Percentiles rank a stretch among this genome's conserved stretches.
Conservation (phyloP, 2,888 invertebrate genomes). For the Hyposoter dolosus region DNA sequence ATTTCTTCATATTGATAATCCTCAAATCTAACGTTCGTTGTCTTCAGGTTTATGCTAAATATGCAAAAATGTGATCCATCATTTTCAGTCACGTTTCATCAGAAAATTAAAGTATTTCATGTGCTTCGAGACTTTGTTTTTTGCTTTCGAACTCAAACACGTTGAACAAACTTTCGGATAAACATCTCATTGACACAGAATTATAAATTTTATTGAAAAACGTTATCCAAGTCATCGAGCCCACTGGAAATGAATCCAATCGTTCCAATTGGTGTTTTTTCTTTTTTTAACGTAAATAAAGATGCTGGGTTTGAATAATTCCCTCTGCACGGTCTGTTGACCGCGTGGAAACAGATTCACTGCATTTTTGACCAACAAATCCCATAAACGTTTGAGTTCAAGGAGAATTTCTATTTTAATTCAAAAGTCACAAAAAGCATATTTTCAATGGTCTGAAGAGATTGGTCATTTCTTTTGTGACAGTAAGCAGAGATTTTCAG, state of each 20-base stretch:
- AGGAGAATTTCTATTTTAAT: neutral
- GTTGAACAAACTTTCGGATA: neutral
- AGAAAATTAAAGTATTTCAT: neutral
- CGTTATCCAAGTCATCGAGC: neutral
- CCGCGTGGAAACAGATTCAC: neutral
- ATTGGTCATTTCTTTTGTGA: neutral
- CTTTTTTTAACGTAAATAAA: neutral
- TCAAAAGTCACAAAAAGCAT: neutral
- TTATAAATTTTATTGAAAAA: neutral
- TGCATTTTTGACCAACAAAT: neutral
- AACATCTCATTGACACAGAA: neutral
- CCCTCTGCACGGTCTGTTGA: neutral
- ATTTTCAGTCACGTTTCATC: neutral
- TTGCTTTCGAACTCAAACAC: neutral
- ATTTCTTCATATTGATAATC: neutral
- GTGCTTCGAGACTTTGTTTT: neutral
- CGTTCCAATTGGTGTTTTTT: neutral
- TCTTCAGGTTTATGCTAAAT: neutral
- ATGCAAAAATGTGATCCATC: neutral
- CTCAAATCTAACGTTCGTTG: neutral
- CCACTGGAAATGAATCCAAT: neutral
- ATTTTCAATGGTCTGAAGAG: neutral
- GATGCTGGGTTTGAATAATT: neutral
- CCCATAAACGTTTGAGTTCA: neutral
- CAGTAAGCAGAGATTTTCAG: neutral